phyloP scores from a whole-genome alignment of 2,113 vertebrate species.

The Brachypteracias leptosomus region DNA sequence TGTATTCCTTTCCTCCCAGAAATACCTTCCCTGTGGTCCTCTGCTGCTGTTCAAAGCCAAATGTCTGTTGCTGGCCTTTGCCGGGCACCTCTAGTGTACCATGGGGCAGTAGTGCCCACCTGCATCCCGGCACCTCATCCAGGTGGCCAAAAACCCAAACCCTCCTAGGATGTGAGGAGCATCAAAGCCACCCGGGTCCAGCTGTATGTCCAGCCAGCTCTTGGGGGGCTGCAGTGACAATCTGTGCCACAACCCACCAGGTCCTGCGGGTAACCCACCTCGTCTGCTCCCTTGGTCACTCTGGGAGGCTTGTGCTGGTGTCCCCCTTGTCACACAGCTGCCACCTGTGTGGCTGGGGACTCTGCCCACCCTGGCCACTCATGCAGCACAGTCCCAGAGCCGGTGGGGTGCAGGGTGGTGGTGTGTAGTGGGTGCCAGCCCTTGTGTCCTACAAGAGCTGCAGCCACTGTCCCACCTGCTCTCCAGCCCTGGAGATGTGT shows the following conservation, averaged over 20 bases:
- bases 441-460: neutral
- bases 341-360: no score
- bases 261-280: neutral
- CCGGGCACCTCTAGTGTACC: neutral
- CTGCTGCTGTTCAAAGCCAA: neutral
- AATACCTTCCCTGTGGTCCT: neutral
- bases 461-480: rapidly evolving
- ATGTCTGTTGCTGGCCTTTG: neutral
- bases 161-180: neutral
- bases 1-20: neutral
- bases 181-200: rapidly evolving
- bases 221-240: rapidly evolving
- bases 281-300: rapidly evolving
- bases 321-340: neutral
- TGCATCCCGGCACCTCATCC: neutral
- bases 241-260: neutral
- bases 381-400: neutral
- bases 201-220: neutral
- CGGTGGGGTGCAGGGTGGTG: neutral
- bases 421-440: neutral
- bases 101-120: neutral
- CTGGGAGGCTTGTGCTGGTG: neutral
- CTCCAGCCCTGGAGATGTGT: rapidly evolving
- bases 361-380: neutral
- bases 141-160: neutral